Conservation (phyloP, 2,888 invertebrate genomes). For the Chesias legatella region DNA sequence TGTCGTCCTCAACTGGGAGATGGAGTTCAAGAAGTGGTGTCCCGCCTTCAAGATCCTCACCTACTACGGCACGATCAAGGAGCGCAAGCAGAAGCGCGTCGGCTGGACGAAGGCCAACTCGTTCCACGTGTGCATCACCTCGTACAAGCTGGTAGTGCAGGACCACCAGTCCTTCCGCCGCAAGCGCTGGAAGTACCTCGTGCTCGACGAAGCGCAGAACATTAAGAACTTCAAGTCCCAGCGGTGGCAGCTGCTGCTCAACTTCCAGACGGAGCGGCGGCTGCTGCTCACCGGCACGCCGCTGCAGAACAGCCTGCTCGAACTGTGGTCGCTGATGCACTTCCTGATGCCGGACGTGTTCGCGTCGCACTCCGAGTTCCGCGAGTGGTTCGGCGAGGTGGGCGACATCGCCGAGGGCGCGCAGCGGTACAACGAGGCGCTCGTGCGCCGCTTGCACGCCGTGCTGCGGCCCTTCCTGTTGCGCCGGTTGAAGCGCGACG, state of each 20-base stretch:
- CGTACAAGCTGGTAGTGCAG: conserved; percentile 98
- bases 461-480: conserved; percentile 96
- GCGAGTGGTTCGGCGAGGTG: conserved; percentile 99
- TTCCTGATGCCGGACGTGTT: conserved; percentile 99
- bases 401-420: conserved; percentile 75
- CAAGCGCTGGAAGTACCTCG: conserved; percentile 99
- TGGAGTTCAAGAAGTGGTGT: conserved; percentile 99
- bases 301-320: conserved; percentile 97
- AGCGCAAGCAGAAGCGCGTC: conserved; percentile 92
- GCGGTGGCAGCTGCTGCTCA: conserved; percentile 97
- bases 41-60: conserved; percentile 99
- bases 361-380: conserved; percentile 96
- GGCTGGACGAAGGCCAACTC: conserved; percentile 99
- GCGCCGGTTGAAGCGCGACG: conserved; percentile 94
- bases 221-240: conserved; percentile 99
- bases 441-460: conserved; percentile 59
- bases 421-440: conserved; percentile 53
- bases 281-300: conserved; percentile 96
- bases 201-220: conserved; percentile 99
- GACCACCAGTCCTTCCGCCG: conserved; percentile 98
- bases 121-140: conserved; percentile 98
- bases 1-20: conserved; percentile 99
- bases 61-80: conserved; percentile 98
- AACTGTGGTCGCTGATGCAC: conserved; percentile 98
- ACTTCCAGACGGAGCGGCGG: conserved; percentile 95